phyloP scores from a whole-genome alignment of 1,140 invertebrate species.

The Psix sp. region DNA sequence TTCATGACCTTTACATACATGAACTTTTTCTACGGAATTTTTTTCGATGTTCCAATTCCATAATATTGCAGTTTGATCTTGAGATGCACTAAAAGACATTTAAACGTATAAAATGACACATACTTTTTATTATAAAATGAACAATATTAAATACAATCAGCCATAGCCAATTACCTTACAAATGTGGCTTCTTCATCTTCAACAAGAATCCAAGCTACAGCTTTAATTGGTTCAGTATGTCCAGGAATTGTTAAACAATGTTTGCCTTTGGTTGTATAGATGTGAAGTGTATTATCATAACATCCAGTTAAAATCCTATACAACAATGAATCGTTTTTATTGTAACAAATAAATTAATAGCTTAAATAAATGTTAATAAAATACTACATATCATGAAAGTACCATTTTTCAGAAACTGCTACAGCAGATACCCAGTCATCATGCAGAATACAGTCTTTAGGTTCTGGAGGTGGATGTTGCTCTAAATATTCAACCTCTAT shows the following conservation, averaged over 20 bases:
- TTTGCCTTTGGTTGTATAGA: constrained; percentile 92
- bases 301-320: constrained; percentile 93
- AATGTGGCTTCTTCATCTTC: constrained; percentile 82
- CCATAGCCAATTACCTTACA: constrained; percentile 80
- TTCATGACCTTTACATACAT: constrained; percentile 91
- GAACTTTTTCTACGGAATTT: constrained; percentile 88
- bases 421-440: constrained; percentile 97
- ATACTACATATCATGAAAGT: constrained; percentile 29
- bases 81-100: constrained; percentile 92
- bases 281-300: constrained; percentile 94
- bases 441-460: constrained; percentile 92
- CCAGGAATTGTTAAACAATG: constrained; percentile 89
- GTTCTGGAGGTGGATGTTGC: constrained; percentile 90
- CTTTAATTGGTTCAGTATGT: constrained; percentile 91
- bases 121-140: not conserved
- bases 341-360: too few species aligned
- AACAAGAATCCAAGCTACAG: constrained; percentile 89
- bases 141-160: not conserved
- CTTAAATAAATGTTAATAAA: constrained; percentile 1
- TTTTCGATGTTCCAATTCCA: constrained; percentile 90
- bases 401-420: constrained; percentile 85
- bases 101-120: not conserved
- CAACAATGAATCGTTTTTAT: constrained; percentile 43
- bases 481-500: constrained; percentile 94
- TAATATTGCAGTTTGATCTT: constrained; percentile 93